Conservation (phyloP, 1,140 invertebrate genomes). For the Drosophila kohkoa region DNA sequence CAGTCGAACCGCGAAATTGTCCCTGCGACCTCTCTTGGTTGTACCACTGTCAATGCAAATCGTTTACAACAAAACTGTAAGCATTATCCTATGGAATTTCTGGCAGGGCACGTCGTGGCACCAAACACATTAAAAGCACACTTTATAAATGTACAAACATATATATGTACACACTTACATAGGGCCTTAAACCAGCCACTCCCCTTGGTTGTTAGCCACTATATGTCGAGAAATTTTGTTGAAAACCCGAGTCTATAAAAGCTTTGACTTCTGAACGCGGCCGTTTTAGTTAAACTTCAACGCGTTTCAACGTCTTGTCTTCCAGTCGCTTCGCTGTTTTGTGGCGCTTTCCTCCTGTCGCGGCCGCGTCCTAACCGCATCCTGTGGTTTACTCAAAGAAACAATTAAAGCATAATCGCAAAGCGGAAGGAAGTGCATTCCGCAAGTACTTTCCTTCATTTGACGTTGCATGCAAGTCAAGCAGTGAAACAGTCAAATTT, state of each 20-base stretch:
- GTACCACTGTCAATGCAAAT: slow-evolving; percentile 54
- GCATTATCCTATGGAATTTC: slow-evolving; percentile 73
- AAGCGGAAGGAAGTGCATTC: slow-evolving; percentile 76
- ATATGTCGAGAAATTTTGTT: slow-evolving; percentile 15
- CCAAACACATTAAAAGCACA: slow-evolving; percentile 80
- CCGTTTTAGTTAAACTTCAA: slow-evolving; percentile 75
- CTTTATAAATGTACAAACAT: slow-evolving; percentile 50
- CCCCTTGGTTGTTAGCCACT: slow-evolving; percentile 19
- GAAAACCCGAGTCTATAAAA: slow-evolving; percentile 76
- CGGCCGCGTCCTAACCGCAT: slow-evolving; percentile 14
- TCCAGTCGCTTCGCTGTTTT: slow-evolving; percentile 38
- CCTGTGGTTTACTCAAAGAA: slow-evolving; percentile 64
- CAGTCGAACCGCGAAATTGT: slow-evolving; percentile 50
- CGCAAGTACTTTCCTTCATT: slow-evolving; percentile 55
- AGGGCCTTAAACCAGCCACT: background rate
- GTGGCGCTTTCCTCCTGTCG: background rate
- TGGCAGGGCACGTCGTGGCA: slow-evolving; percentile 76
- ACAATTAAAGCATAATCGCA: slow-evolving; percentile 77
- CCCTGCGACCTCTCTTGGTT: slow-evolving; percentile 4
- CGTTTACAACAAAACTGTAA: slow-evolving; percentile 48
- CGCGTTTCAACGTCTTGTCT: slow-evolving; percentile 57
- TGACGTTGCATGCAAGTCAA: slow-evolving; percentile 62
- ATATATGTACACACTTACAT: slow-evolving; percentile 6
- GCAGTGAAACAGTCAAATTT: slow-evolving; percentile 34
- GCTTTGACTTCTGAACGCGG: slow-evolving; percentile 45